A percentile compares a stretch with the other conserved stretches of the same genome.
Conservation (phyloP, 2,113 vertebrate genomes). For the Rhabdomys dilectus region DNA sequence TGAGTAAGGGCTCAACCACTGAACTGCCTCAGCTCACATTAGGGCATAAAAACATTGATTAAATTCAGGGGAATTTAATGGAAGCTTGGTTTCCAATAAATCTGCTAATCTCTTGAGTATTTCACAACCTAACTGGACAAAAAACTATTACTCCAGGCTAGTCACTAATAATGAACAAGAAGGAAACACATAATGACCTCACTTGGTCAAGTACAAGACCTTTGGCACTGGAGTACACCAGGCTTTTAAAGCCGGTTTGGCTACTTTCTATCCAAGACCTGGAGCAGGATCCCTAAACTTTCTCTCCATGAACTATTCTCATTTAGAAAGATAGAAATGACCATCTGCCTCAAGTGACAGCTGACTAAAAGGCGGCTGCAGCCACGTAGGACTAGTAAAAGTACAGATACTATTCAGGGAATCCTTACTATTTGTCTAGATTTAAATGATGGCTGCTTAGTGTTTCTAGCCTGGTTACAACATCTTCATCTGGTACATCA, state of each 20-base stretch:
- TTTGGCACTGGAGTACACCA: background rate
- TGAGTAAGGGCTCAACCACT: background rate
- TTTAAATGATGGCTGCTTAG: conserved; percentile 15
- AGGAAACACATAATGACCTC: background rate
- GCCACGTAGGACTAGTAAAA: background rate
- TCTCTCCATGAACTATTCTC: conserved; percentile 27
- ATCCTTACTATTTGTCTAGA: background rate
- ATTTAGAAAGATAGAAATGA: background rate
- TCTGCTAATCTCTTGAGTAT: background rate
- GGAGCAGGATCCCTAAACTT: conserved; percentile 14
- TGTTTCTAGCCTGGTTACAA: background rate
- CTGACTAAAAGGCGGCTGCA: background rate
- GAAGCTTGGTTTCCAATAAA: background rate
- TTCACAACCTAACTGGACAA: conserved; percentile 18
- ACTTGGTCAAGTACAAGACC: background rate
- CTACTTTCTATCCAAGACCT: background rate
- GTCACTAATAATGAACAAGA: background rate
- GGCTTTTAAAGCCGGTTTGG: conserved; percentile 33
- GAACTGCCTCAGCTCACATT: background rate
- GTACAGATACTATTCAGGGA: background rate
- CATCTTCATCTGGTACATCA: background rate
- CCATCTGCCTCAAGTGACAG: background rate
- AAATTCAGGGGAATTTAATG: background rate
- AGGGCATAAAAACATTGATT: background rate
- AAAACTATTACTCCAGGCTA: background rate